phyloP scores from a whole-genome alignment of 2,888 invertebrate genomes.

The Cheilosia grossa region DNA sequence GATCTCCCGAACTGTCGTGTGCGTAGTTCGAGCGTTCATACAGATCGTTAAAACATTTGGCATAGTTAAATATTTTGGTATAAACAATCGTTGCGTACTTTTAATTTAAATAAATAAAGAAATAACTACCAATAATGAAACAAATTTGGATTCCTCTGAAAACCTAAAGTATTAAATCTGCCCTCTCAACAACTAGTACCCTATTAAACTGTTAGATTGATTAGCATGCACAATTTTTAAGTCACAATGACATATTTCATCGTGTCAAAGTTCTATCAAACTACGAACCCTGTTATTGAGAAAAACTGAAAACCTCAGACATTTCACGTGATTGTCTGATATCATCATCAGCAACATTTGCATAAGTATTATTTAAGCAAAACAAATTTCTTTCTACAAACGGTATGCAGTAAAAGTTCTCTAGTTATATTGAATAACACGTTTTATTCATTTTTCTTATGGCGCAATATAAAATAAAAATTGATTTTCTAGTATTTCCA shows the following conservation, averaged over 20 bases:
- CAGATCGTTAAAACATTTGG: too few relatives aligned
- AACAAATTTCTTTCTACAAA: neutral
- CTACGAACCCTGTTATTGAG: neutral
- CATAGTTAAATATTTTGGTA: too few relatives aligned
- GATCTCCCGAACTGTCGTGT: too few relatives aligned
- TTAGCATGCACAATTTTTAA: neutral
- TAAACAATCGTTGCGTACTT: too few relatives aligned
- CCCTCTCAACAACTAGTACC: neutral
- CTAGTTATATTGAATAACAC: constrained; percentile 5
- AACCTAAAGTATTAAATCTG: neutral
- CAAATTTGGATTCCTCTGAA: too few relatives aligned
- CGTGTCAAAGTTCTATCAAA: neutral
- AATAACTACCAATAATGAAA: too few relatives aligned
- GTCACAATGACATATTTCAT: neutral
- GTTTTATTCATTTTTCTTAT: neutral
- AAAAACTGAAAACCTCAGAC: neutral
- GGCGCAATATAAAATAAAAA: too few relatives aligned
- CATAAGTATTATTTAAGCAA: neutral
- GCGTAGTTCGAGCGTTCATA: too few relatives aligned
- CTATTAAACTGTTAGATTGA: neutral
- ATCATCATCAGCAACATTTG: constrained; percentile 12
- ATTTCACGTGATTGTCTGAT: constrained; percentile 8
- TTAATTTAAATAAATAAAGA: too few relatives aligned
- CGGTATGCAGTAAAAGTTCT: constrained; percentile 4
- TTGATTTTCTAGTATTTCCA: too few relatives aligned